Percentiles rank a stretch among this genome's conserved stretches.
Evolutionary conservation across 2,113 vertebrate genomes (phyloP).

Genomic region (Pagrus major): DNA sequence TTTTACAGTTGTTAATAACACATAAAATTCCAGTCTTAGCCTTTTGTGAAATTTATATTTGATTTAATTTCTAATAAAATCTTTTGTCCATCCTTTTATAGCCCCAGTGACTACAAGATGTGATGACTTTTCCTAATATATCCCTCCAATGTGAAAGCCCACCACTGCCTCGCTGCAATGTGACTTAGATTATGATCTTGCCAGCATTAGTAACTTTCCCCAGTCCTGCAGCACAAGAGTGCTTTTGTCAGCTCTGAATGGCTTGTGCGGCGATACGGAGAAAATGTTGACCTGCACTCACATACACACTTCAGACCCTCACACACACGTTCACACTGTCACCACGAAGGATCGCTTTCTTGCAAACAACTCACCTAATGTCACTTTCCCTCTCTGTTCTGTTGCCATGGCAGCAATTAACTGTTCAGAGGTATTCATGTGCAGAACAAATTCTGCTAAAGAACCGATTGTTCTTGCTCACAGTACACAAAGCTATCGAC

Average conservation of each 20-base stretch:
- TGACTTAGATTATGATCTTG: slow-evolving; percentile 64
- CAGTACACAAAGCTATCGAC: slow-evolving; percentile 62
- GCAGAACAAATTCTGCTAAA: slow-evolving; percentile 48
- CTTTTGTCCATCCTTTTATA: not conserved
- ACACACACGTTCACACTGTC: slow-evolving; percentile 46
- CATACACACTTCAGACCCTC: slow-evolving; percentile 19
- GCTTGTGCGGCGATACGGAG: slow-evolving; percentile 51
- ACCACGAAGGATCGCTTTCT: slow-evolving; percentile 37
- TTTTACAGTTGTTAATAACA: not conserved
- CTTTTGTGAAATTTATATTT: not conserved
- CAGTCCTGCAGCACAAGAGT: slow-evolving; percentile 55
- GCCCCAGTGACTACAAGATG: not conserved
- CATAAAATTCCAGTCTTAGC: not conserved
- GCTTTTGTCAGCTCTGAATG: slow-evolving; percentile 55
- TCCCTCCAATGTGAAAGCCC: slow-evolving; percentile 30
- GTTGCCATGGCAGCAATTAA: slow-evolving; percentile 73
- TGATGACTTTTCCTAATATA: slow-evolving; percentile 17
- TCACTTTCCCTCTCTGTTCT: slow-evolving; percentile 57
- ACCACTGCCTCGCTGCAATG: slow-evolving; percentile 35
- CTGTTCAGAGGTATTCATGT: slow-evolving; percentile 59
- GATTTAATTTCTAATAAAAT: not conserved
- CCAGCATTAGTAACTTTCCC: slow-evolving; percentile 66
- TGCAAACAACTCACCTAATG: slow-evolving; percentile 56
- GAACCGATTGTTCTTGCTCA: slow-evolving; percentile 60
- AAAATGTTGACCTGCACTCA: slow-evolving; percentile 59